Evolutionary conservation across 2,113 vertebrate species (phyloP).

Genomic region (Bubo blakistoni): DNA sequence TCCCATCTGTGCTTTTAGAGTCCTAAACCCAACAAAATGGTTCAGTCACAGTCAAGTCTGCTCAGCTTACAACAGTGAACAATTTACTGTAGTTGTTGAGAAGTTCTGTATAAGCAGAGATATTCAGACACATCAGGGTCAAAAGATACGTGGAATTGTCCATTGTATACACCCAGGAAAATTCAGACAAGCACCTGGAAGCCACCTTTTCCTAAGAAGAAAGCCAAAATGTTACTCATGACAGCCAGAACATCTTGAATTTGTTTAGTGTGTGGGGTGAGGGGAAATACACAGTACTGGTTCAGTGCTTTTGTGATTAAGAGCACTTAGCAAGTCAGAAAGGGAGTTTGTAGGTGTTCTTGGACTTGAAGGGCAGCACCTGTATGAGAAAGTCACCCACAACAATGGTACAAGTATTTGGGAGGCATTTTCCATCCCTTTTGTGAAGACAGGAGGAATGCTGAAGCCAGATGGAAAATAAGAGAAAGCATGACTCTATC

Average conservation of each 20-base stretch:
- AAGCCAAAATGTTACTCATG: not conserved
- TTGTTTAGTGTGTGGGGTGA: not conserved
- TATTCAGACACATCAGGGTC: not conserved
- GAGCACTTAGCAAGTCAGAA: not conserved
- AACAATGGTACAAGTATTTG: not conserved
- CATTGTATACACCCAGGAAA: not conserved
- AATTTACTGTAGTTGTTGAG: not conserved
- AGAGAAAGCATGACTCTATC: not conserved
- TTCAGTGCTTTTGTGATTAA: not conserved
- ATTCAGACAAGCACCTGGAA: not conserved
- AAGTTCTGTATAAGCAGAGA: not conserved
- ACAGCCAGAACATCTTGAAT: not conserved
- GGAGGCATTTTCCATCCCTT: not conserved
- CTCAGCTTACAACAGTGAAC: not conserved
- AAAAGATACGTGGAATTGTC: not conserved
- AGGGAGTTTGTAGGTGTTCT: not conserved
- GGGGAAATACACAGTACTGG: not conserved
- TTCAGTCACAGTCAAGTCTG: not conserved
- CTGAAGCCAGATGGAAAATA: not conserved
- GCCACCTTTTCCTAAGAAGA: not conserved
- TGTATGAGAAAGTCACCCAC: not conserved
- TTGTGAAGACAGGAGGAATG: not conserved
- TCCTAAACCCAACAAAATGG: not conserved
- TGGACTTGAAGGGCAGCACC: not conserved
- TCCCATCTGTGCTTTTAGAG: not conserved